Percentiles rank a stretch among this genome's conserved stretches.
phyloP scores from a whole-genome alignment of 2,888 invertebrate species.

The Phanerotoma sp. region DNA sequence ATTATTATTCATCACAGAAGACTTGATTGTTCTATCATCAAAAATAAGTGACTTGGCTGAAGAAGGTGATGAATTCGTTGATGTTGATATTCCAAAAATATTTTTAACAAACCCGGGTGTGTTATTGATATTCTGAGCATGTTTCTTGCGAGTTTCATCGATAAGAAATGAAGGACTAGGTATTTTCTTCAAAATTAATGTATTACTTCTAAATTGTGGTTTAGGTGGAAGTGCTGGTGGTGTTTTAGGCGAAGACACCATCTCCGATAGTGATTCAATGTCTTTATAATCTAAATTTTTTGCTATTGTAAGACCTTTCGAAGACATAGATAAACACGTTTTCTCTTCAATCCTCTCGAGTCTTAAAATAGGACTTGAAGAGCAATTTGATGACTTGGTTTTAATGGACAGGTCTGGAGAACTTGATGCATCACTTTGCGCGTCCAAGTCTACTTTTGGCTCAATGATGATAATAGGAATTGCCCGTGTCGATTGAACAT shows the following conservation, averaged over 20 bases:
- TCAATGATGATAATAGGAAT: slow-evolving; percentile 51
- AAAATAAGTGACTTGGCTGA: slow-evolving; percentile 44
- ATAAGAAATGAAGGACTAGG: slow-evolving; percentile 56
- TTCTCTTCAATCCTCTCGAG: slow-evolving; percentile 53
- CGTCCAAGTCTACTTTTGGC: slow-evolving; percentile 40
- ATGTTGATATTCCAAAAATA: slow-evolving; percentile 34
- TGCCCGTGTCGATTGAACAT: slow-evolving; percentile 38
- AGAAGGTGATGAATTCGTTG: slow-evolving; percentile 25
- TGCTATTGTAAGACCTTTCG: slow-evolving; percentile 52
- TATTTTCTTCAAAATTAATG: slow-evolving; percentile 52
- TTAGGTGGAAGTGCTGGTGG: slow-evolving; percentile 75
- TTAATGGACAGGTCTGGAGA: slow-evolving; percentile 12
- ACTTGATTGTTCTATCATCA: slow-evolving; percentile 39
- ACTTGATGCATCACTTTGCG: slow-evolving; percentile 11
- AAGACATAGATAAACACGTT: slow-evolving; percentile 50
- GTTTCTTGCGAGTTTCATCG: slow-evolving; percentile 49
- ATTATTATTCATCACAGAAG: slow-evolving; percentile 19
- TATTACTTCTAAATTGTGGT: slow-evolving; percentile 59
- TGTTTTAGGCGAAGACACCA: slow-evolving; percentile 57
- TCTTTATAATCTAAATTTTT: slow-evolving; percentile 56
- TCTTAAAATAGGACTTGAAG: slow-evolving; percentile 40
- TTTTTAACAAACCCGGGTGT: slow-evolving; percentile 22
- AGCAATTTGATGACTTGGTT: slow-evolving; percentile 19
- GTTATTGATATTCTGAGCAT: slow-evolving; percentile 21
- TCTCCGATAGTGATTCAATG: slow-evolving; percentile 53